Evolutionary conservation across 2,797 vertebrate species (phyloP).

Genomic region (Botia kubotai): DNA sequence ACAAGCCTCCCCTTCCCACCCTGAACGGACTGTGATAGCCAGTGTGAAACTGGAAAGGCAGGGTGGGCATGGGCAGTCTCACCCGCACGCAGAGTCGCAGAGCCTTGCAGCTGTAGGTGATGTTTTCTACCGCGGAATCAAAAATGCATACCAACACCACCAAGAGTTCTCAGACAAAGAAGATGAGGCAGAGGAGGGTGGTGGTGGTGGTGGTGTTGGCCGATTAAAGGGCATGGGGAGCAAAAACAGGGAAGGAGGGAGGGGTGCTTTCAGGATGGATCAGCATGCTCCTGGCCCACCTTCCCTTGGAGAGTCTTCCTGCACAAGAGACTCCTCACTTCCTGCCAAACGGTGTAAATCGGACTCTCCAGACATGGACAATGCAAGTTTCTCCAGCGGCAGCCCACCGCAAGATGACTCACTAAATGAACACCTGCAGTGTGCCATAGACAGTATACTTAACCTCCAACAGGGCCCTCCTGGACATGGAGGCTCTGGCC

Average conservation of each 20-base stretch:
- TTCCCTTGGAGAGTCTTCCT: slow-evolving; percentile 73
- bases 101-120: slow-evolving; percentile 83
- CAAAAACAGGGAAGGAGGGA: slow-evolving; percentile 74
- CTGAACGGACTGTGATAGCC: slow-evolving; percentile 81
- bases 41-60: slow-evolving; percentile 81
- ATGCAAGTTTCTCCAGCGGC: slow-evolving; percentile 94
- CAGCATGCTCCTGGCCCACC: slow-evolving; percentile 81
- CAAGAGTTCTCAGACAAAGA: slow-evolving; percentile 62
- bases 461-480: slow-evolving; percentile 89
- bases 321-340: slow-evolving; percentile 82
- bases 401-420: slow-evolving; percentile 90
- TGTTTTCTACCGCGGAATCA: slow-evolving; percentile 83
- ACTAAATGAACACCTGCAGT: slow-evolving; percentile 92
- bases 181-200: slow-evolving; percentile 51
- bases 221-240: slow-evolving; percentile 67
- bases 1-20: slow-evolving; percentile 63
- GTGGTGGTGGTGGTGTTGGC: slow-evolving; percentile 22
- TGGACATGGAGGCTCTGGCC: slow-evolving; percentile 67
- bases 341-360: slow-evolving; percentile 90
- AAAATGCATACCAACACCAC: slow-evolving; percentile 77
- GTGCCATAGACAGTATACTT: slow-evolving; percentile 96
- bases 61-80: slow-evolving; percentile 64
- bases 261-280: slow-evolving; percentile 77
- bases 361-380: slow-evolving; percentile 91
- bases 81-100: slow-evolving; percentile 65